A percentile compares a stretch with the other conserved stretches of the same genome.
Conservation (phyloP, 2,797 vertebrate genomes). For the Tympanoctomys barrerae region DNA sequence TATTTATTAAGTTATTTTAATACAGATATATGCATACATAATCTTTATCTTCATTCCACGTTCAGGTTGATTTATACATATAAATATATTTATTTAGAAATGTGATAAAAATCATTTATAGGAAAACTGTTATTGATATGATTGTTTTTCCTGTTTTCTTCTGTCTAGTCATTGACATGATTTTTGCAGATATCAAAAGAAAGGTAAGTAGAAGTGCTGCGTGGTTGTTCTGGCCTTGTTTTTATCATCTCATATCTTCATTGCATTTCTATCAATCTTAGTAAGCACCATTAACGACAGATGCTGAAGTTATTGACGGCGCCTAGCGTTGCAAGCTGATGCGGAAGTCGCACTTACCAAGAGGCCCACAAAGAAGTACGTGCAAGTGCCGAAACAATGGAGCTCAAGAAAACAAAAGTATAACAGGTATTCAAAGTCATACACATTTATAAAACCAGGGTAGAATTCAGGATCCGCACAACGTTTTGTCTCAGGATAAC, state of each 20-base stretch:
- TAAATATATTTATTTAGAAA: neutral
- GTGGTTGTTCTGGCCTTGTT: neutral
- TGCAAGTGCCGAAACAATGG: neutral
- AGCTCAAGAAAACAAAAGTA: neutral
- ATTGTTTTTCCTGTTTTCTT: neutral
- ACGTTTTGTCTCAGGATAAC: neutral
- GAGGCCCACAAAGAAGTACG: neutral
- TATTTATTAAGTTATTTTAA: neutral
- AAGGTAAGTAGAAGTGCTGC: neutral
- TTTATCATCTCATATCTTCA: conserved; percentile 40
- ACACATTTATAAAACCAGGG: neutral
- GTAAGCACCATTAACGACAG: conserved; percentile 53
- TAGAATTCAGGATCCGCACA: neutral
- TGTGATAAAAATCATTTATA: neutral
- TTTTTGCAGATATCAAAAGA: neutral
- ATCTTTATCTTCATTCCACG: neutral
- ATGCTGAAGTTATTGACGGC: neutral
- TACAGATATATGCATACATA: neutral
- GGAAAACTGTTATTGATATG: conserved; percentile 18
- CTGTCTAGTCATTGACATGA: conserved; percentile 7
- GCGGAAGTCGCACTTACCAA: neutral
- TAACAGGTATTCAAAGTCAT: neutral
- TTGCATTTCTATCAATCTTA: neutral
- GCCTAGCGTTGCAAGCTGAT: neutral
- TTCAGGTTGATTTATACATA: neutral